Evolutionary conservation across 2,113 vertebrate genomes (phyloP).

Genomic region (Vicugna pacos): DNA sequence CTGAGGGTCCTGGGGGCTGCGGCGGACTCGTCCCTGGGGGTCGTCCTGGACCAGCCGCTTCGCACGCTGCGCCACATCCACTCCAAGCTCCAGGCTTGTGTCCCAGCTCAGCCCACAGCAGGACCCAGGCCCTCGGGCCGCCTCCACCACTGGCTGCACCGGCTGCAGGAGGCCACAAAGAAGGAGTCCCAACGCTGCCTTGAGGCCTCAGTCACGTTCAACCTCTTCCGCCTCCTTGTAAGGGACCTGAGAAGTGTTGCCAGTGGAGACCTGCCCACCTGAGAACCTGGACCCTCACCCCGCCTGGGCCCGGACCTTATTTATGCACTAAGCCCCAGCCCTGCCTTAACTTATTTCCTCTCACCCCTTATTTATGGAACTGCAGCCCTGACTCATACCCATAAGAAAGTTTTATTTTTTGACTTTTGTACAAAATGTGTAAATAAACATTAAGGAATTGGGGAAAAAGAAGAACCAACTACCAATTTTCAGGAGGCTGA

Average conservation of each 20-base stretch:
- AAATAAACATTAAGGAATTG: not conserved
- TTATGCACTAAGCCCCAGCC: not conserved
- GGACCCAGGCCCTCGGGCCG: rapidly evolving
- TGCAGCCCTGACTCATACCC: not conserved
- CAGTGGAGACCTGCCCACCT: not conserved
- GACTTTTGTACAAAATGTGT: not conserved
- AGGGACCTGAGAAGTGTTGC: not conserved
- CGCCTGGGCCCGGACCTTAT: not conserved
- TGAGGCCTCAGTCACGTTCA: not conserved
- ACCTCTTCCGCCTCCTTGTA: not conserved
- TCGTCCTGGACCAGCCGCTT: not conserved
- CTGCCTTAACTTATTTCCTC: not conserved
- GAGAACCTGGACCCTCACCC: not conserved
- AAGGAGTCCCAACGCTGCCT: conserved; percentile 63
- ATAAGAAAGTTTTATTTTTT: not conserved
- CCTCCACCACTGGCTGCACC: not conserved
- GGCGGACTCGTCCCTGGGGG: rapidly evolving
- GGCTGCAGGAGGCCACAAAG: not conserved
- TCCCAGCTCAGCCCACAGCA: not conserved
- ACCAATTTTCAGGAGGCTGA: not conserved
- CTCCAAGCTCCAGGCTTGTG: conserved; percentile 7
- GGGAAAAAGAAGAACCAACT: not conserved
- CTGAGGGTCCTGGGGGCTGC: conserved; percentile 15
- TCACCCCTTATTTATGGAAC: not conserved
- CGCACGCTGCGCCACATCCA: not conserved